Evolutionary conservation across 2,888 invertebrate species (phyloP), one percentile per base, ranked within the genome.

Genomic region (Podabrus alpinus): DNA sequence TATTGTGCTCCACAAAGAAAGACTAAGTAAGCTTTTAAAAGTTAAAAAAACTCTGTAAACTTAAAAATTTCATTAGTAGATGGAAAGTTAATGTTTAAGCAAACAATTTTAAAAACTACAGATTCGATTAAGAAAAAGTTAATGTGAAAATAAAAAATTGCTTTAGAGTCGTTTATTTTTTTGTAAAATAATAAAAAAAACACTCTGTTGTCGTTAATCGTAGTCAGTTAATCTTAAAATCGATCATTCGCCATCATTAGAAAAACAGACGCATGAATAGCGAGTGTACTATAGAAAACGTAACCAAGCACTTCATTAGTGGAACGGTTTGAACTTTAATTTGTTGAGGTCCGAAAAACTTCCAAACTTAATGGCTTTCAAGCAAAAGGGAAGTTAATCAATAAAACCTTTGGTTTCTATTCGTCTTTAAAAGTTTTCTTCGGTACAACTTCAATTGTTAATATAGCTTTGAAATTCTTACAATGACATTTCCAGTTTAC

Each of bases 391-490:
- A 84, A 83, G 82, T 83, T 83, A 84, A 84, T 85, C 85, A 84
- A 85, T 85, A 85, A 83, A 84, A 84, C 84, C 85, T 84, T 83
- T 83, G 83, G 82, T 83, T 84, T 80, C 81, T 82, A 81, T 80
- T 84, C 81, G 82, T 80, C 81, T 80, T 80, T 78, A 76, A 78
- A 80, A 79, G 76, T 72, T 75, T 69, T 72, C 76, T 73, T 73
- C 13, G 62, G 62, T 64, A 45, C 45, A 45, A n/a, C 45, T 45
- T 45, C n/a, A 21, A 45, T n/a, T 45, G 45, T 45, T 45, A 45
- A 45, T 45, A 45, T n/a, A 45, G 45, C 7, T 45, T 45, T n/a
- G 45, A 45, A 45, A n/a, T n/a, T n/a, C 45, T 45, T 13, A 45
- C n/a, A n/a, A 45, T n/a, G n/a, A 45, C 4, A n/a, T 45, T 45